Base-by-base conservation (phyloP, 2,888 invertebrate species). In the Oscheius sp. region DNA sequence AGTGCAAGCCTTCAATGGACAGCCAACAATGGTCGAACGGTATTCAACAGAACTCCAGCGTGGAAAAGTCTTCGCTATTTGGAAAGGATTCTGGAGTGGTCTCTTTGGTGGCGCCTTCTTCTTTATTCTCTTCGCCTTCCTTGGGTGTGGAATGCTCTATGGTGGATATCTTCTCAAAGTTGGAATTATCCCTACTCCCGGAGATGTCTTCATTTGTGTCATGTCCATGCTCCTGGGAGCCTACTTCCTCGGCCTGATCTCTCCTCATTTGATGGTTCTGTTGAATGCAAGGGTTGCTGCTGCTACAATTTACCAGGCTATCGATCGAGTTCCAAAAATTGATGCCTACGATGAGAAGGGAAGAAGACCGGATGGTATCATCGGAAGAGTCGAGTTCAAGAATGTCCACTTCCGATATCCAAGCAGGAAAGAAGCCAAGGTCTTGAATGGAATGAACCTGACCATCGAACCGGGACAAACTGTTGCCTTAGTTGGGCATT, bases 331-430 rank as follows among this genome's bases (percentile, higher is more conserved):
- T 16, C 86, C 86, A 1, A 71, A 75, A 16, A 86, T 86, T 64
- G 86, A 86, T 72, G 72, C 80, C 9, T 84, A 85, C 41, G 74
- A 81, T 0, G 72, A 73, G 5, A 68, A 76, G 46, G 85, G 85
- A 43, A 52, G 71, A 53, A 63, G 71, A 9, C 74, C 76, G 7
- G 69, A 70, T 25, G 49, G 29, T 16, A 68, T 76, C 1, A 56
- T 23, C 1, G 83, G 83, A 18, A 55, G 74, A 56, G 76, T 83
- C 6, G 75, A 64, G 16, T 85, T 86, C 70, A 78, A 83, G 63
- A 81, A 86, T 66, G 84, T 86, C 16, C 80, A 82, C 53, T 86
- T 86, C 76, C 73, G 84, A 0, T 86, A 85, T 63, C 85, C 85
- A 2, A 82, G 80, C 0, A 68, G 84, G 56, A 75, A 69, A 68